Conservation (phyloP, 2,797 vertebrate species). For the Phylloscopus collybita region DNA sequence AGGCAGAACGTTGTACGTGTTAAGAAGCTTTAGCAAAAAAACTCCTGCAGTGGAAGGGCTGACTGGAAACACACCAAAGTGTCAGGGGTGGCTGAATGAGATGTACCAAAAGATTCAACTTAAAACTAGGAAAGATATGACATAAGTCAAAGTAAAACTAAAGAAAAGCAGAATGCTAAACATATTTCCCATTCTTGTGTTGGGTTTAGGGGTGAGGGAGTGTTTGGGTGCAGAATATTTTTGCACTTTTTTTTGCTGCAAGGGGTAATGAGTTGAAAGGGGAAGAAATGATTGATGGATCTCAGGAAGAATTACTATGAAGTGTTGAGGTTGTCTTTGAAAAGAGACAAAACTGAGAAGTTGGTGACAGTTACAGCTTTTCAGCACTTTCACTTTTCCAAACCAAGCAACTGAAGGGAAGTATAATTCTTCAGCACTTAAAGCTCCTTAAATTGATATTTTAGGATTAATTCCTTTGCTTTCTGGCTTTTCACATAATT, state of each 20-base stretch:
- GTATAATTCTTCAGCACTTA: background rate
- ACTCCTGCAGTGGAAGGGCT: background rate
- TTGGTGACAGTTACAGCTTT: background rate
- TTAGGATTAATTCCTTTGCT: conserved; percentile 47
- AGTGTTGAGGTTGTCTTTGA: background rate
- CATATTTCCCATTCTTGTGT: background rate
- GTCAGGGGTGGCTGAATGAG: background rate
- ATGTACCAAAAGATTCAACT: background rate
- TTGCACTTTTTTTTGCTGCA: background rate
- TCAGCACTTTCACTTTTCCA: background rate
- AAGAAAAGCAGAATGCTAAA: background rate
- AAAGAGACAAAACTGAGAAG: background rate
- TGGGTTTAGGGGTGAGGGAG: rapidly evolving
- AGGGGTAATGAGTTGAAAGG: background rate
- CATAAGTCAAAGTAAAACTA: background rate
- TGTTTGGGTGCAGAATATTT: background rate
- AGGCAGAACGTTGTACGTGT: background rate
- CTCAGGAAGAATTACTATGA: background rate
- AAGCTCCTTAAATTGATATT: conserved; percentile 22
- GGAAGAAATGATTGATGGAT: background rate
- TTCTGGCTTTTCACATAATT: background rate
- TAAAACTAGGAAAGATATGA: background rate
- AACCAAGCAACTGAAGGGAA: background rate
- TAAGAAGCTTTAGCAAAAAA: background rate
- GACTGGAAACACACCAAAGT: background rate